Conservation (phyloP, 2,113 vertebrate genomes). For the Cygnus buccinator region DNA sequence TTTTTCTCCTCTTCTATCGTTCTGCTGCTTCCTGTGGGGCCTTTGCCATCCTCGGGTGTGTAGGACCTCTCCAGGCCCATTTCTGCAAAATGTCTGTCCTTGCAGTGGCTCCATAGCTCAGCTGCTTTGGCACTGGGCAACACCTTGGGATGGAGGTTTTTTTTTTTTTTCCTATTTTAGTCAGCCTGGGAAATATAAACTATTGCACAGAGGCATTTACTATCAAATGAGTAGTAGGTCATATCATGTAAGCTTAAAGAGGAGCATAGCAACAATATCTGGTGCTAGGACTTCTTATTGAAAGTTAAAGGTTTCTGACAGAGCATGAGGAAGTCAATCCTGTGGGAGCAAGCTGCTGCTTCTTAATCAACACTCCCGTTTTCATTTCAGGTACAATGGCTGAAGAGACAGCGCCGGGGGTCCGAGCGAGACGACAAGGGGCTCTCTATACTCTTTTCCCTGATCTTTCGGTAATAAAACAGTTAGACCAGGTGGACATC, state of each 20-base stretch:
- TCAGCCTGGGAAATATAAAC: neutral
- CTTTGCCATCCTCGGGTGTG: neutral
- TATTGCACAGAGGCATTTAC: neutral
- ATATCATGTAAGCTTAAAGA: neutral
- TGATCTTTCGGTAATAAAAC: conserved; percentile 72
- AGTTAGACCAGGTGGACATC: conserved; percentile 82
- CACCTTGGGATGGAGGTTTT: neutral
- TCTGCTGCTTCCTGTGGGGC: neutral
- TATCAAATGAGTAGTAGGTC: neutral
- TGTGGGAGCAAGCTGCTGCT: neutral
- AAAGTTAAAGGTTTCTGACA: neutral
- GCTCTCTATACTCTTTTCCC: conserved; percentile 79
- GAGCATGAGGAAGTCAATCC: neutral
- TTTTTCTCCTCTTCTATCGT: neutral
- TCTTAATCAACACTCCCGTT: neutral
- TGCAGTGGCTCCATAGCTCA: neutral
- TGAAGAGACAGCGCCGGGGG: conserved; percentile 44
- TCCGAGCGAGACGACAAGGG: conserved; percentile 75
- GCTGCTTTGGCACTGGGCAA: neutral
- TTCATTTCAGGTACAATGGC: conserved; percentile 67
- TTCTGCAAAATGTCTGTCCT: neutral
- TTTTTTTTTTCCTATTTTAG: neutral
- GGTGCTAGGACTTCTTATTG: neutral
- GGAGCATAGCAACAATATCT: neutral
- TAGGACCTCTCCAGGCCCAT: neutral